phyloP scores from a whole-genome alignment of 2,113 vertebrate genomes.

The Pholis gunnellus region DNA sequence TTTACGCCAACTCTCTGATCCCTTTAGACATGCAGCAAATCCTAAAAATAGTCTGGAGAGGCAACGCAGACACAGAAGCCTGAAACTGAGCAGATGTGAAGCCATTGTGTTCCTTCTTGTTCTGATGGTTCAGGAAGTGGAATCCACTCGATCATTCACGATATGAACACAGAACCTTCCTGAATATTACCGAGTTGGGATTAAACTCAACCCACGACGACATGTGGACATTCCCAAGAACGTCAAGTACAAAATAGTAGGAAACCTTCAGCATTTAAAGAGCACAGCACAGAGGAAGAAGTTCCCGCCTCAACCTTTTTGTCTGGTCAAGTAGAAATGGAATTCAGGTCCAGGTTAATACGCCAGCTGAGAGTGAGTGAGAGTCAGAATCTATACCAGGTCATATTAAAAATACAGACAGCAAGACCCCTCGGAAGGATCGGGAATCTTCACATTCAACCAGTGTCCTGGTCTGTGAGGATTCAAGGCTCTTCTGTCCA shows the following conservation, averaged over 20 bases:
- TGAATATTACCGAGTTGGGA: slow-evolving; percentile 36
- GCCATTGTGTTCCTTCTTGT: background rate
- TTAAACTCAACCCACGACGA: slow-evolving; percentile 33
- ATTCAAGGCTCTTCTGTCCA: slow-evolving; percentile 35
- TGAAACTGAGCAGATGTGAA: slow-evolving; percentile 21
- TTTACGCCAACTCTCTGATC: slow-evolving; percentile 37
- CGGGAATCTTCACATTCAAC: slow-evolving; percentile 58
- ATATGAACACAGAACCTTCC: slow-evolving; percentile 45
- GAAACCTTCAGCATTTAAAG: slow-evolving; percentile 70
- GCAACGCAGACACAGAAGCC: slow-evolving; percentile 24
- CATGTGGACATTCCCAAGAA: slow-evolving; percentile 34
- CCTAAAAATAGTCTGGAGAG: slow-evolving; percentile 28
- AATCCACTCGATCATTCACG: slow-evolving; percentile 23
- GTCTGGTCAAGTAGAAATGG: slow-evolving; percentile 59
- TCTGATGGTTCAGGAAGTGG: slow-evolving; percentile 21
- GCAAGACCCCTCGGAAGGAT: slow-evolving; percentile 30
- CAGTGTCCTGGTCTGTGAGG: slow-evolving; percentile 40
- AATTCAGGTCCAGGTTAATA: slow-evolving; percentile 47
- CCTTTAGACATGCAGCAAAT: slow-evolving; percentile 36
- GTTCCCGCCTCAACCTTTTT: slow-evolving; percentile 24
- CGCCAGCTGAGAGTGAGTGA: slow-evolving; percentile 46
- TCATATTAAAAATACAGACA: slow-evolving; percentile 59
- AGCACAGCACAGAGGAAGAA: slow-evolving; percentile 58
- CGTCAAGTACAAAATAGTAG: slow-evolving; percentile 76
- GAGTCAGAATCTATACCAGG: slow-evolving; percentile 40